These are phyloP conservation scores for Amblyraja radiata DNA, from an alignment of 2,797 vertebrate genomes.

Conservation along the genomic window DNA sequence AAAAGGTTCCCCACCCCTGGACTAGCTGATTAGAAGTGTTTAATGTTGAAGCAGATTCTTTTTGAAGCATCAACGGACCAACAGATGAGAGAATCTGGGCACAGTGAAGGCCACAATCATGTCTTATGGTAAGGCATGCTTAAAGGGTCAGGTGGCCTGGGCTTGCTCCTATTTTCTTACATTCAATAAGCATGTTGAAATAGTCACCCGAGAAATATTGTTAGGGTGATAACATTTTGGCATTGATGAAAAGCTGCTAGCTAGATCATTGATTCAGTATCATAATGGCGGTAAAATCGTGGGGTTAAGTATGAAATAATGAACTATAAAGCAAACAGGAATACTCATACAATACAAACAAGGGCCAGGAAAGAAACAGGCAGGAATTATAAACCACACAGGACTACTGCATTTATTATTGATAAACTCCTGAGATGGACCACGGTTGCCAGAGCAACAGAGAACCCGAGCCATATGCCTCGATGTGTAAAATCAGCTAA, in stretches of 20 bases:
- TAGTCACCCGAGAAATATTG: background rate
- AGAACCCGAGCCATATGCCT: background rate
- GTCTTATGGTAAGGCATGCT: too few relatives aligned
- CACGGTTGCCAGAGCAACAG: background rate
- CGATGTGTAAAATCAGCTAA: background rate
- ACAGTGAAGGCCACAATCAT: too few relatives aligned
- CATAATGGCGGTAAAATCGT: background rate
- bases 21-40: too few relatives aligned
- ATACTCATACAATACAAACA: background rate
- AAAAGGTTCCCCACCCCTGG: too few relatives aligned
- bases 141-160: too few relatives aligned
- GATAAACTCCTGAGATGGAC: background rate
- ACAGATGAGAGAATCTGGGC: too few relatives aligned
- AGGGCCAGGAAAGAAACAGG: background rate
- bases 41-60: too few relatives aligned
- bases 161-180: too few relatives aligned
- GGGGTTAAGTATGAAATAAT: background rate
- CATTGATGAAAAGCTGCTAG: background rate
- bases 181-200: background rate
- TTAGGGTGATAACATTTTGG: background rate
- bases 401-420: background rate
- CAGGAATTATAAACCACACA: background rate
- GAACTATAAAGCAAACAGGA: background rate
- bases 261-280: background rate
- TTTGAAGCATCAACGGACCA: too few relatives aligned